Evolutionary conservation across 2,888 invertebrate species (phyloP).

Genomic region (Cotesia congregata): DNA sequence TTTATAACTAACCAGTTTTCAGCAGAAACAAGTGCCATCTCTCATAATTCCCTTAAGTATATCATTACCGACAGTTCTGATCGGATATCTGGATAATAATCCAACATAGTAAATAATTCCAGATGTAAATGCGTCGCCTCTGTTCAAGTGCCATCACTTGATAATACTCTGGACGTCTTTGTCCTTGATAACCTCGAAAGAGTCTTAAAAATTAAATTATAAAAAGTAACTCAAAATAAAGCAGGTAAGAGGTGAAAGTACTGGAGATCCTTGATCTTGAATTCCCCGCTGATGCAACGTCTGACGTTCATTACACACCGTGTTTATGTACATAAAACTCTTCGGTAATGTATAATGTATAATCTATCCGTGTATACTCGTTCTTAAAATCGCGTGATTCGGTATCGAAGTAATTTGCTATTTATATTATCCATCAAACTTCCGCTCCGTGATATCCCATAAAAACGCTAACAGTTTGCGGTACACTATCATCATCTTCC

Average conservation of each 20-base stretch:
- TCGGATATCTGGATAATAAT: slow-evolving; percentile 64
- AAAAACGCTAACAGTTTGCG: slow-evolving; percentile 18
- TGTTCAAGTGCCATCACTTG: not conserved
- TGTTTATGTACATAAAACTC: slow-evolving; percentile 2
- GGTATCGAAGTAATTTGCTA: slow-evolving; percentile 40
- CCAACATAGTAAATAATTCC: slow-evolving; percentile 54
- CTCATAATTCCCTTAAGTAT: slow-evolving; percentile 30
- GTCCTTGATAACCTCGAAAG: not conserved
- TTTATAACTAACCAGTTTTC: not conserved
- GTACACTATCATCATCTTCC: slow-evolving; percentile 38
- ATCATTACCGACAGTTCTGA: slow-evolving; percentile 67
- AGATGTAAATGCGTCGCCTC: slow-evolving; percentile 59
- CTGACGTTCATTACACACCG: not conserved
- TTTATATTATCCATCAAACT: slow-evolving; percentile 41
- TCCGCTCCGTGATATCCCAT: slow-evolving; percentile 30
- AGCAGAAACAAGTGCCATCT: not conserved
- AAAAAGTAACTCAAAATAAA: no score
- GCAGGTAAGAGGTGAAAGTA: not conserved
- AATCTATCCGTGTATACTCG: no score
- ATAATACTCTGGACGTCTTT: no score
- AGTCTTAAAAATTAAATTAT: not conserved
- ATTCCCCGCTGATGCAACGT: not conserved
- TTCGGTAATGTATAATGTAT: no score
- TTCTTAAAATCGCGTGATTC: slow-evolving; percentile 42
- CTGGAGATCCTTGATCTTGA: not conserved